Base-by-base conservation (phyloP, 1,140 invertebrate species). In the Leptopilina boulardi region DNA sequence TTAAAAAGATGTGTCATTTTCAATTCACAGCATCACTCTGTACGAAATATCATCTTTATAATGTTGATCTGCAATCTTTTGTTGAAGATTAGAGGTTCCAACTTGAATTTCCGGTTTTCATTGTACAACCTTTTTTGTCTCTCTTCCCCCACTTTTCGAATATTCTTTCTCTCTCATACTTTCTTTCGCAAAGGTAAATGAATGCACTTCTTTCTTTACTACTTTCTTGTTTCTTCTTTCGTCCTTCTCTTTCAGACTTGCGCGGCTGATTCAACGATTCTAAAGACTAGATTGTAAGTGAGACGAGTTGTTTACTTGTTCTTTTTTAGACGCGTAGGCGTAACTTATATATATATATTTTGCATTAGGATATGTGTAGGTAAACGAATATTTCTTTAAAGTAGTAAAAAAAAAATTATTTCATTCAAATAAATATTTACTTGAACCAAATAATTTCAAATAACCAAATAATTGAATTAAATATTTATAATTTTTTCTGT, bases 51-150 rank as follows among this genome's bases (percentile, higher is more conserved):
- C n/a, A n/a, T n/a, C n/a, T n/a, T n/a, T n/a, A n/a, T n/a, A n/a
- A n/a, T n/a, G n/a, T n/a, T n/a, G n/a, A n/a, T 38, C 34, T 38
- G 34, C 5, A 38, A 38, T 38, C 34, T 38, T 38, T 38, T 38
- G 34, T 78, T 80, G 76, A 77, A 80, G 84, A 85, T 83, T 75
- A 79, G 70, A 71, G 56, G 44, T 71, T 70, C 59, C 79, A 82
- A 82, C 85, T 87, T 84, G 83, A 88, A 87, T 88, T 88, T 87
- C 86, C 83, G 79, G 83, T 86, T 85, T 83, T 82, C 87, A 88
- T 88, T 88, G 87, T 88, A 77, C 72, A 73, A 71, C n/a, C 51
- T 75, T 73, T 71, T 42, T 73, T 42, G 54, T 76, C 70, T 51
- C 23, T 15, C 42, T 15, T n/a, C 11, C 15, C n/a, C 11, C 42